Base-by-base conservation (phyloP, 2,888 invertebrate species). In the Mylabris sibirica region DNA sequence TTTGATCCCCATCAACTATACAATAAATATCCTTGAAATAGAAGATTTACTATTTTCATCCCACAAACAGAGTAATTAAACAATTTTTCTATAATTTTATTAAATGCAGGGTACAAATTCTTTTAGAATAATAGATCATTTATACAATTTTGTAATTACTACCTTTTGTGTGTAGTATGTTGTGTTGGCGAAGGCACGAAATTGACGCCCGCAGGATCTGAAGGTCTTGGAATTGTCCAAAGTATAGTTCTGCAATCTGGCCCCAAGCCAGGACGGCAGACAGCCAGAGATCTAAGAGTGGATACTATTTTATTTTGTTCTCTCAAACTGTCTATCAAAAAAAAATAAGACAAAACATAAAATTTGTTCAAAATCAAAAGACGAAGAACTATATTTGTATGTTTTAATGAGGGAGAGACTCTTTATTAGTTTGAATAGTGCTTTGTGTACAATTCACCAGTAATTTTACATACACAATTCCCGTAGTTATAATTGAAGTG, bases 401-500 rank as follows among this genome's bases (percentile, higher is more conserved):
- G 22, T 53, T 53, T 24, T 53, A 53, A 53, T 53, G 14, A 53
- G 20, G 6, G 20, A 49, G 24, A 22, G 22, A 6, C 22, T 22
- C 8, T 24, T 53, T 53, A 53, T 53, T 53, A 22, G 12, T 53
- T 30, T 53, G 53, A 22, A 53, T 11, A 1, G 53, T 24, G 53
- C 53, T 53, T 53, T 53, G 53, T 53, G 53, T 53, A 53, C 11
- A 53, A 53, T 53, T 53, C 49, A 53, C 20, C n/a, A 22, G 22
- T 53, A 53, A 53, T 53, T 53, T 11, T 22, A 24, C 53, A 22
- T 53, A 70, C 64, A 70, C 66, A 70, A 64, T 59, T 60, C 22
- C 41, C 59, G 60, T 64, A 53, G 24, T 49, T 69, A 68, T 74
- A 74, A 75, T 75, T 75, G 72, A 71, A 74, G 74, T 65, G 66